Evolutionary conservation across 2,113 vertebrate genomes (phyloP).

Genomic region (Telmatochromis sp.): DNA sequence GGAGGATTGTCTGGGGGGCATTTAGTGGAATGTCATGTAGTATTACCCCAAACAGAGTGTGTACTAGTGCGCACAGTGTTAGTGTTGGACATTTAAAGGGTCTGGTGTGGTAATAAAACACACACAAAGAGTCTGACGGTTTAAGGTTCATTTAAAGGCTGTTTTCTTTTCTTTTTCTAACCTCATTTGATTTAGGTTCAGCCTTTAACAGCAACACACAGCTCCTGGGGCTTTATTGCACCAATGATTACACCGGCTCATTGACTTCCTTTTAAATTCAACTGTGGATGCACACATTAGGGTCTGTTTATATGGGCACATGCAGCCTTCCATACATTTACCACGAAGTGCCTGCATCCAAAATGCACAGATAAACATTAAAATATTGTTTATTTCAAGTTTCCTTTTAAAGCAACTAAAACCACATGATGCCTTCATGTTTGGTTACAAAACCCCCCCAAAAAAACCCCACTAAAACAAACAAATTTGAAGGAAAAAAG

Average conservation of each 20-base stretch:
- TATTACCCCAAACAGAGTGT: slow-evolving; percentile 19
- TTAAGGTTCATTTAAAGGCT: slow-evolving; percentile 14
- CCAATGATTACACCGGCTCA: slow-evolving; percentile 18
- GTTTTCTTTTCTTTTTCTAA: neutral
- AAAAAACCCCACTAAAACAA: accelerated
- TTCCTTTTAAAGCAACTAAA: neutral
- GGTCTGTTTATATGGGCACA: neutral
- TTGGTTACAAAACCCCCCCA: neutral
- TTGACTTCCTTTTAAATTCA: slow-evolving; percentile 8
- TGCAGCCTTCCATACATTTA: neutral
- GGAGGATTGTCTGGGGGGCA: slow-evolving; percentile 38
- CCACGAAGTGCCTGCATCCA: neutral
- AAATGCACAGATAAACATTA: neutral
- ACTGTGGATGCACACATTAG: neutral
- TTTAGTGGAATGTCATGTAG: slow-evolving; percentile 45
- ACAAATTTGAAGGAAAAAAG: neutral
- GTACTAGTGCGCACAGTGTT: neutral
- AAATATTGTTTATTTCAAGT: neutral
- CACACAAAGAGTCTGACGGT: slow-evolving; percentile 6
- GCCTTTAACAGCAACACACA: slow-evolving; percentile 8
- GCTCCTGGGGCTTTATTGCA: neutral
- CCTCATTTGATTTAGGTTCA: slow-evolving; percentile 29
- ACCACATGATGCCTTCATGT: neutral
- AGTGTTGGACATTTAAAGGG: neutral
- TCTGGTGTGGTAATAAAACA: slow-evolving; percentile 18